phyloP scores from a whole-genome alignment of 2,888 invertebrate species.

The Bembecia ichneumoniformis region DNA sequence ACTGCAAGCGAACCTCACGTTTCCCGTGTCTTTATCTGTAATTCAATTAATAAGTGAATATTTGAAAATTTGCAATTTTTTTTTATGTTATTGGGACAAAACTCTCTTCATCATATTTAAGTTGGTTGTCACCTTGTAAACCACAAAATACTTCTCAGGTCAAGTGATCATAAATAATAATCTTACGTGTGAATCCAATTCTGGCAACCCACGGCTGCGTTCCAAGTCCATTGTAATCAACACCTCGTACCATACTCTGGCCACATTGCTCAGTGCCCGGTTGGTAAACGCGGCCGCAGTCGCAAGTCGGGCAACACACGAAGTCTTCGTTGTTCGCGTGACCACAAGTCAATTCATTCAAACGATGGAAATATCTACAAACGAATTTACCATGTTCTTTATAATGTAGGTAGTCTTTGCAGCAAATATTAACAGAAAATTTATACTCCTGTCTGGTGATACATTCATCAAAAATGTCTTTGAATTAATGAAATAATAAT shows the following conservation, averaged over 20 bases:
- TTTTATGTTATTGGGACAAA: not conserved
- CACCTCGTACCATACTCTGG: conserved; percentile 76
- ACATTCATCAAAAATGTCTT: too few species aligned
- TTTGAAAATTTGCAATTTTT: not conserved
- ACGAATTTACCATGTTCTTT: not conserved
- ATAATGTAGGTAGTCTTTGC: conserved; percentile 1
- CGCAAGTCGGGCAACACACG: conserved; percentile 75
- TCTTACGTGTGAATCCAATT: conserved; percentile 82
- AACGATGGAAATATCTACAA: conserved; percentile 63
- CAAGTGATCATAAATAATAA: too few species aligned
- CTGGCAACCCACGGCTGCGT: conserved; percentile 83
- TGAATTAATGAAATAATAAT: too few species aligned
- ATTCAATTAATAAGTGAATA: conserved; percentile 13
- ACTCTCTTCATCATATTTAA: not conserved
- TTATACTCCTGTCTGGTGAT: too few species aligned
- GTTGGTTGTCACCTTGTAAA: too few species aligned
- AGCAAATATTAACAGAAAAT: conserved; percentile 3
- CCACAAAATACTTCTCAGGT: too few species aligned
- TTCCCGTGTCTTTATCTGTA: conserved; percentile 77
- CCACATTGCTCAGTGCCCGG: conserved; percentile 71
- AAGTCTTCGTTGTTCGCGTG: conserved; percentile 69
- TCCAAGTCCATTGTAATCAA: conserved; percentile 77
- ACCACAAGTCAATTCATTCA: conserved; percentile 74
- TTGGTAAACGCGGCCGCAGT: conserved; percentile 49
- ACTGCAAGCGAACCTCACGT: conserved; percentile 81